These are phyloP conservation scores for Bimastos eiseni DNA, from an alignment of 2,888 invertebrate genomes.

Conservation along the genomic window DNA sequence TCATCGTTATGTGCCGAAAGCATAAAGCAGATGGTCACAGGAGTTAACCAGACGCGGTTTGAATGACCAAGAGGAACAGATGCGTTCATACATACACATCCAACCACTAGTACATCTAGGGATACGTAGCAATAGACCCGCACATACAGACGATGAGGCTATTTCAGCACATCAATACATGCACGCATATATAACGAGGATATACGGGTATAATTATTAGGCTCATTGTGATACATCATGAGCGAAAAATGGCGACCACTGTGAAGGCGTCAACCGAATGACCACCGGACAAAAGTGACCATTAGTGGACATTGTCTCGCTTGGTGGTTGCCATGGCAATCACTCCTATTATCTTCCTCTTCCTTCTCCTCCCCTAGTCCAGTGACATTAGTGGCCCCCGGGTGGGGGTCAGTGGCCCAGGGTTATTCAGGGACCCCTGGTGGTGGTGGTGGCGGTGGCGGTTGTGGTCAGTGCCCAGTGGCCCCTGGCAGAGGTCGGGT, in stretches of 20 bases:
- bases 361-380: neutral
- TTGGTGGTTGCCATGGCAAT: neutral
- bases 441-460: too few relatives aligned
- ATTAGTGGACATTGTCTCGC: neutral
- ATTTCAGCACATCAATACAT: neutral
- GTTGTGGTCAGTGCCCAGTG: too few relatives aligned
- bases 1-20: neutral
- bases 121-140: neutral
- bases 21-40: neutral
- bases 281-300: neutral
- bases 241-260: neutral
- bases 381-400: neutral
- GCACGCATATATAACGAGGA: neutral
- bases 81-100: neutral
- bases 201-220: neutral
- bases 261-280: neutral
- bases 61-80: neutral
- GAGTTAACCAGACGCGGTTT: neutral
- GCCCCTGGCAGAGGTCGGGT: neutral
- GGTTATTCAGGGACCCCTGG: too few relatives aligned
- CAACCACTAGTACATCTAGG: neutral
- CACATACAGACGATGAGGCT: neutral
- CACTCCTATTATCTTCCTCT: constrained; percentile 4
- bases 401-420: neutral
- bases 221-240: neutral